Evolutionary conservation across 2,888 invertebrate species (phyloP), one percentile per base, ranked within the genome.

Genomic region (Synergus gifuensis): DNA sequence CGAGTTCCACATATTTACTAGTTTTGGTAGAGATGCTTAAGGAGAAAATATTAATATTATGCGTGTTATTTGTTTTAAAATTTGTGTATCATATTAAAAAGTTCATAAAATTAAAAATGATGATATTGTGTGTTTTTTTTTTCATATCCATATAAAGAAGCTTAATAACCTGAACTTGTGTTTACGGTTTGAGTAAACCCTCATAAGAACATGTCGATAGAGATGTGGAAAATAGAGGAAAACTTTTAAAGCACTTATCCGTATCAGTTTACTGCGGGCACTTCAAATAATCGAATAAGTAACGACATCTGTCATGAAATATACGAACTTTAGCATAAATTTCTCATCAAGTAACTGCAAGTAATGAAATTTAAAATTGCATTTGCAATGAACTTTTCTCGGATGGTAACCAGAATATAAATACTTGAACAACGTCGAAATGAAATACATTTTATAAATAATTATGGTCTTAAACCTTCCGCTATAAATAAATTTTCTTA

Each of bases 271-370:
- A n/a, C 2, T 22, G 8, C 28, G 14, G 22, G 2, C 2, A 28
- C 28, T 69, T n/a, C 14, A 49, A 69, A 69, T 49, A 49, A 69
- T 49, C 28, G 28, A 36, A 22, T 54, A 9, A 49, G 69, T 69
- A 49, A 16, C 49, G 69, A 69, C 69, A 69, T 69, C 69, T 69
- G 4, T 44, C 22, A 46, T 28, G 7, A 69, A 69, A 28, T 49
- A 49, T 1, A 28, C 9, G 28, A 28, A 69, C 69, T 69, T 54
- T 4, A 28, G 14, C 16, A n/a, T 4, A 28, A 7, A 49, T 49
- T 49, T 16, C 44, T 11, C 11, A 42, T 12, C 8, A 46, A 22
- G 28, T 28, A 36, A 36, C 69, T 16, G 7, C 28, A 36, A 69
- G 49, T 49, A 69, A 49, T 49, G 5, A n/a, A 1, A n/a, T n/a